phyloP scores from a whole-genome alignment of 2,888 invertebrate genomes.

The Chrysolina americana region DNA sequence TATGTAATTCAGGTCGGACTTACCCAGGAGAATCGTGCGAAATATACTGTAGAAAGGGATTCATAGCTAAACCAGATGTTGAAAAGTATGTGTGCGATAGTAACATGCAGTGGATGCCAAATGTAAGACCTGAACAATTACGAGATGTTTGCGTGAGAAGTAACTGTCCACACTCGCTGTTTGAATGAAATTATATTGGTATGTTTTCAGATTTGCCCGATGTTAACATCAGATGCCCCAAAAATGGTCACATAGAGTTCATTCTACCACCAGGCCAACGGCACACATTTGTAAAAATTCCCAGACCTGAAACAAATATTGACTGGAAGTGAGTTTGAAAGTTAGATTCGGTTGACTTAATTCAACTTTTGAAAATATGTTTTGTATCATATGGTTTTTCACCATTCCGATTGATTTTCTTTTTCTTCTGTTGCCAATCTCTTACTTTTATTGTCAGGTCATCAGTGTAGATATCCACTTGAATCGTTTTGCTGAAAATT shows the following conservation, averaged over 20 bases:
- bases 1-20: constrained; percentile 70
- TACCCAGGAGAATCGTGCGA: constrained; percentile 70
- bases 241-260: constrained; percentile 72
- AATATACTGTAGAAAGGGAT: constrained; percentile 71
- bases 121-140: constrained; percentile 48
- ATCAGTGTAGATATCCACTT: no score
- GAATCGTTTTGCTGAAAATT: no score
- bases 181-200: background rate
- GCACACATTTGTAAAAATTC: constrained; percentile 71
- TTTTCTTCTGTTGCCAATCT: no score
- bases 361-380: no score
- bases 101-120: constrained; percentile 60
- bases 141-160: constrained; percentile 60
- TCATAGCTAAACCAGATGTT: constrained; percentile 59
- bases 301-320: constrained; percentile 76
- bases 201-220: constrained; percentile 53
- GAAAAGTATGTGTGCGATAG: constrained; percentile 58
- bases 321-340: constrained; percentile 72
- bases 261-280: constrained; percentile 71
- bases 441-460: no score
- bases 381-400: no score
- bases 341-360: no score
- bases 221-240: constrained; percentile 77
- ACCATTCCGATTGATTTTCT: no score
- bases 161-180: constrained; percentile 34